Percentiles rank a stretch among this genome's conserved stretches.
These are phyloP conservation scores for Microchirus variegatus DNA, from an alignment of 2,797 vertebrate genomes.

Conservation along the genomic window DNA sequence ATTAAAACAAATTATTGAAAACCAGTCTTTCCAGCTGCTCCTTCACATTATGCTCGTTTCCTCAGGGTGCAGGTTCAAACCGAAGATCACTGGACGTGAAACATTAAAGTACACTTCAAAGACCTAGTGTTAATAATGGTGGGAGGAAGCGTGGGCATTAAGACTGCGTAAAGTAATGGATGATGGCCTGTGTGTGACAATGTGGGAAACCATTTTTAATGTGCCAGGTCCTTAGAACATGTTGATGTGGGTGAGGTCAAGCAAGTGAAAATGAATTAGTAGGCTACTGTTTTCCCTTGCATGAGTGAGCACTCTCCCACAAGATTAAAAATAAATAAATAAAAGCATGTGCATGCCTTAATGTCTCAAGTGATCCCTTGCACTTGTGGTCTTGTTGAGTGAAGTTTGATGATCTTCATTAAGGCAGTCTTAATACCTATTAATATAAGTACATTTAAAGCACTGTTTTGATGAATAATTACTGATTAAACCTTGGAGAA, in stretches of 20 bases:
- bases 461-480: no score
- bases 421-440: no score
- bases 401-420: constrained; percentile 4
- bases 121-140: neutral
- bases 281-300: constrained; percentile 30
- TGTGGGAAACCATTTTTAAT: constrained; percentile 41
- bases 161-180: neutral
- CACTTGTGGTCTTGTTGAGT: neutral
- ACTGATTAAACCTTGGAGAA: no score
- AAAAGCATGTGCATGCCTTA: constrained; percentile 13
- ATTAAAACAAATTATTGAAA: constrained; percentile 18
- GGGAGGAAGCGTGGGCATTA: neutral
- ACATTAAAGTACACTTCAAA: neutral
- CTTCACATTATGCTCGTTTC: neutral
- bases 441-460: neutral
- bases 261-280: constrained; percentile 54
- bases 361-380: constrained; percentile 1
- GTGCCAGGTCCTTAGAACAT: constrained; percentile 34
- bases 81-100: neutral
- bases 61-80: constrained; percentile 8
- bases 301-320: constrained; percentile 31
- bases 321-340: neutral
- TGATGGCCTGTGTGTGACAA: constrained; percentile 25
- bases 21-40: constrained; percentile 17
- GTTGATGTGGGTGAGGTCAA: constrained; percentile 53